phyloP scores from a whole-genome alignment of 2,888 invertebrate genomes.

The Venusia cambrica region DNA sequence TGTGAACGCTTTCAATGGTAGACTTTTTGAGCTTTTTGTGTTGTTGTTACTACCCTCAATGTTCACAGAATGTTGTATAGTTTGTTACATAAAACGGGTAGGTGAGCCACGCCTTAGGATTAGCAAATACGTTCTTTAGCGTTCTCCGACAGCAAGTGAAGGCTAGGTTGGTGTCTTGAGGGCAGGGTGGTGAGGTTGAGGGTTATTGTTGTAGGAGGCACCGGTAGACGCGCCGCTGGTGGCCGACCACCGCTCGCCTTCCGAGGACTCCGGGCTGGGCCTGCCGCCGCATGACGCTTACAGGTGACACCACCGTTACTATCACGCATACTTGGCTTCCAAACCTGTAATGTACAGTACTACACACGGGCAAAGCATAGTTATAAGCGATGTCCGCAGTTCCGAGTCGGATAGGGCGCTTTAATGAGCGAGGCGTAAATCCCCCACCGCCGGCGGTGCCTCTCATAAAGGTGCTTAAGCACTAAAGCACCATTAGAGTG shows the following conservation, averaged over 20 bases:
- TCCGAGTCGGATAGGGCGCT: slow-evolving; percentile 25
- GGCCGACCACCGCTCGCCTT: slow-evolving; percentile 91
- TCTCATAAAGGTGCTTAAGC: slow-evolving; percentile 55
- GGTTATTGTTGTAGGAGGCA: slow-evolving; percentile 81
- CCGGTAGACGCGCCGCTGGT: slow-evolving; percentile 79
- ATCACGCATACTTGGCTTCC: slow-evolving; percentile 26
- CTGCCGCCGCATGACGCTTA: slow-evolving; percentile 88
- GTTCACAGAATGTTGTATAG: slow-evolving; percentile 24
- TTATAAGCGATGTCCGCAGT: slow-evolving; percentile 14
- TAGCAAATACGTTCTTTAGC: no score
- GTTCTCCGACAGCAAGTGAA: slow-evolving; percentile 5
- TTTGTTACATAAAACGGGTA: slow-evolving; percentile 17
- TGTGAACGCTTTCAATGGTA: slow-evolving; percentile 55
- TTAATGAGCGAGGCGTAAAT: slow-evolving; percentile 57
- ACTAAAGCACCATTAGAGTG: slow-evolving; percentile 59
- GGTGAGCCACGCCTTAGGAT: slow-evolving; percentile 8
- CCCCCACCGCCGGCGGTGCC: slow-evolving; percentile 43
- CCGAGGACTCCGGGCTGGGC: slow-evolving; percentile 97
- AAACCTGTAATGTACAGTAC: slow-evolving; percentile 10
- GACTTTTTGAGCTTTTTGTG: slow-evolving; percentile 43
- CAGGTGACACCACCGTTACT: slow-evolving; percentile 79
- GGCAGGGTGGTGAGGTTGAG: slow-evolving; percentile 68
- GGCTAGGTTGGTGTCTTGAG: slow-evolving; percentile 28
- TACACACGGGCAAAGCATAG: slow-evolving; percentile 5
- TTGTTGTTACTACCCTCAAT: slow-evolving; percentile 26